Evolutionary conservation across 2,797 vertebrate genomes (phyloP), one percentile per base, ranked within the genome.

Genomic region (Pagetopsis macropterus): DNA sequence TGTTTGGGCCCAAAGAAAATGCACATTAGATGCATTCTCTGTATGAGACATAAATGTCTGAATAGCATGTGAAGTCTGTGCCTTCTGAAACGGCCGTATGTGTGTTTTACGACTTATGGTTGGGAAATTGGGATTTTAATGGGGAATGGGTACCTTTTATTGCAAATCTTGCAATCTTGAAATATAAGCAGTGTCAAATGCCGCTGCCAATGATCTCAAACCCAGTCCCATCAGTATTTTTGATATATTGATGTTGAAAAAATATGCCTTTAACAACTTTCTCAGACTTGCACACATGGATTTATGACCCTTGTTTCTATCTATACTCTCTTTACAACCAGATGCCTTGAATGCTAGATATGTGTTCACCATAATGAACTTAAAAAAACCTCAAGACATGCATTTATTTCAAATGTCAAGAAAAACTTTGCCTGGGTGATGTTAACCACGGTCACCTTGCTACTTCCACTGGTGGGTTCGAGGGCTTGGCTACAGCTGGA

Each of bases 391-490:
- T 72, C 43, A 64, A 71, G 50, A 68, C 65, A 86, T 72, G 60
- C 13, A 79, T 86, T 81, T 56, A 78, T 75, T 74, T 84, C 10
- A 63, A 70, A 68, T 71, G 75, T 82, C 60, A 75, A 83, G 65
- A n/a, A 57, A 69, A 80, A 66, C 57, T 60, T 65, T 79, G 59
- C 27, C 73, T 44, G 51, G 37, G 23, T 70, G 19, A 65, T 58
- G 56, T 65, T 75, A 76, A 76, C 79, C 73, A 65, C 27, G 37
- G 23, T 65, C 72, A 72, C 61, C 57, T 76, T 71, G 54, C 75
- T 83, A 80, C 64, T 72, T 81, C 68, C 71, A 66, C 55, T 59
- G 51, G 10, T 65, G 48, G 59, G 66, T 49, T 66, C 21, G 1
- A 74, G 64, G 66, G 5, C n/a, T 83, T 69, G 63, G 71, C 74